Base-by-base conservation (phyloP, 1,140 invertebrate genomes). In the Pseudomyrmex sp. region DNA sequence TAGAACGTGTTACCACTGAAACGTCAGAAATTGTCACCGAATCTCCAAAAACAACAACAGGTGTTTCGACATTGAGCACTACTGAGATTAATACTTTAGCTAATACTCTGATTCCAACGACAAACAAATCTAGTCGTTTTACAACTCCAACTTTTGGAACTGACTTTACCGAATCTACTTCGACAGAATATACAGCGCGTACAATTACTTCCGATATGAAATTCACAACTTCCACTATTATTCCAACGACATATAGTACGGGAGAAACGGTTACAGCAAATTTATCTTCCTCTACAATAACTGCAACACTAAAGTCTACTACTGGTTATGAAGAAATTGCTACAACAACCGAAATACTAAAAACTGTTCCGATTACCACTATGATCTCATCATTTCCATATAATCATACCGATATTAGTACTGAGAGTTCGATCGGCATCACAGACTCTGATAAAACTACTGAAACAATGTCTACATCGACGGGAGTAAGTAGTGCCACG, bases 181-280 rank as follows among this genome's bases (percentile, higher is more conserved):
- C 74, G 50, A 69, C 10, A 1, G 63, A 69, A 58, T 69, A 77
- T 77, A 59, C 76, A 26, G 48, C 52, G 23, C 12, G 10, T 70
- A 70, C 20, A 12, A 12, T 48, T 26, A 79, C 65, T 58, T 48
- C 20, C 35, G 20, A 26, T 70, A 69, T 13, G 7, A 52, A 79
- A 59, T 46, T 26, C 2, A 54, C 50, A 48, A 69, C 4, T 3
- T 20, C 8, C 15, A 10, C 26, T 46, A 18, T 4, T 69, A 46
- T 1, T 77, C 8, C 63, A 58, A 46, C 18, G 54, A 23, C 9
- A n/a, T 52, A 63, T 18, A 76, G 2, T 50, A 61, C 75, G 66
- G 65, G 59, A 79, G 52, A 70, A 26, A 59, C 4, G 46, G 5
- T 70, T 59, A 79, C 65, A 48, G 76, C 46, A 79, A 77, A 66